phyloP scores from a whole-genome alignment of 2,797 vertebrate species.

The Protonibea diacanthus region DNA sequence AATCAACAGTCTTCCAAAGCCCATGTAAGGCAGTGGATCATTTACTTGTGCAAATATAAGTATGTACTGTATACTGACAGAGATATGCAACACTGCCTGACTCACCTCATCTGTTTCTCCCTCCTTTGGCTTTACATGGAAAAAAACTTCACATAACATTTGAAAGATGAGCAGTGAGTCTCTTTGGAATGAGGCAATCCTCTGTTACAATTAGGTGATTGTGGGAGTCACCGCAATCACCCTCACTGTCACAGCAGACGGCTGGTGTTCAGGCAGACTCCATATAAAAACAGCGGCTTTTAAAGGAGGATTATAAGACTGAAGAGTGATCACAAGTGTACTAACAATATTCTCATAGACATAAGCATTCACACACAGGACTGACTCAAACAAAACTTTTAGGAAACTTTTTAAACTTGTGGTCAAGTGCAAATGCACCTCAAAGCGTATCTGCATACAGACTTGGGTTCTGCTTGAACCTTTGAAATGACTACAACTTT shows the following conservation, averaged over 20 bases:
- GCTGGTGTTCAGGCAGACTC: background rate
- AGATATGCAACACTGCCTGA: conserved; percentile 36
- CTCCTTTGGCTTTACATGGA: conserved; percentile 8
- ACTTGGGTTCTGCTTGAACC: background rate
- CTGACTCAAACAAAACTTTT: background rate
- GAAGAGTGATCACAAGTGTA: background rate
- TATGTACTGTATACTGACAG: conserved; percentile 7
- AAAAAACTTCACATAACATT: conserved; percentile 6
- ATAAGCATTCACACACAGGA: background rate
- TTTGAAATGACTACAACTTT: background rate
- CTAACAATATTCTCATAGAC: background rate
- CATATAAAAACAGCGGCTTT: background rate
- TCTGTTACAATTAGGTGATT: background rate
- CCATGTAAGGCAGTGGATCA: conserved; percentile 60
- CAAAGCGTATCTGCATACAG: background rate
- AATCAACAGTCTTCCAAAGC: conserved; percentile 16
- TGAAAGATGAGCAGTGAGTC: background rate
- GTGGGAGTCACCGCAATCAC: background rate
- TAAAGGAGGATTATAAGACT: background rate
- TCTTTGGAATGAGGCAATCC: background rate
- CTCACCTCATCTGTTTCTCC: background rate
- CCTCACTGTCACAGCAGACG: background rate
- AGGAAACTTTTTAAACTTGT: background rate
- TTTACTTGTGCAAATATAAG: conserved; percentile 69
- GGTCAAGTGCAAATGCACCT: background rate